Evolutionary conservation across 1,140 invertebrate genomes (phyloP), one percentile per base, ranked within the genome.

Genomic region (Drosophila prosaltans): DNA sequence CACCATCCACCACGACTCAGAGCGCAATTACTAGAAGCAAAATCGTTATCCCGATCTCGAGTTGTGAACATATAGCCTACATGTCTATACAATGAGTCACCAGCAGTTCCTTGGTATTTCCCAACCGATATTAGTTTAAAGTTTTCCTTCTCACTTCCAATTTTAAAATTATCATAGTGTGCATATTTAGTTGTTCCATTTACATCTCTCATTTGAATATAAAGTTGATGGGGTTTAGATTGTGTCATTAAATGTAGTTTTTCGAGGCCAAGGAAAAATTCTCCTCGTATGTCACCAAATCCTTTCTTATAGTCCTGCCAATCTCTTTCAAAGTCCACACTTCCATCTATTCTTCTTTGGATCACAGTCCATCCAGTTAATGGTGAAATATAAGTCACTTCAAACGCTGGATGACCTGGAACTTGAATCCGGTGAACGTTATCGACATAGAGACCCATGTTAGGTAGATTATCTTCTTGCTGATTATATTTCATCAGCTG

Each of bases 41-140:
- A 0, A 36, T 36, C 32, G 32, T 36, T 36, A 36, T 36, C 32
- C 1, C 3, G 3, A 36, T 36, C 32, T 36, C 1, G 3, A 36
- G 32, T 36, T 36, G 32, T 0, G 6, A 36, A 36, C 32, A 36
- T 36, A 36, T 36, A 36, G 6, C 32, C 32, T 58, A 94, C 94
- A 80, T 96, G 95, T 4, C 92, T 91, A n/a, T n/a, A n/a, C 45
- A 96, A 82, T 0, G 95, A 94, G 86, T 96, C 94, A 11, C 32
- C 32, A 36, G 32, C 32, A 36, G 94, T 94, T 16, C 95, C 95
- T 24, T 92, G 92, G 85, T 95, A 96, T 24, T 93, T 92, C 8
- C 94, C 94, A 2, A 96, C 84, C 6, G 32, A 36, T 6, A 36
- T 36, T 6, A 36, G 32, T 7, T 36, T 36, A 7, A 4, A 97